Base-by-base conservation (phyloP, 2,113 vertebrate genomes). In the Montifringilla adamsi region DNA sequence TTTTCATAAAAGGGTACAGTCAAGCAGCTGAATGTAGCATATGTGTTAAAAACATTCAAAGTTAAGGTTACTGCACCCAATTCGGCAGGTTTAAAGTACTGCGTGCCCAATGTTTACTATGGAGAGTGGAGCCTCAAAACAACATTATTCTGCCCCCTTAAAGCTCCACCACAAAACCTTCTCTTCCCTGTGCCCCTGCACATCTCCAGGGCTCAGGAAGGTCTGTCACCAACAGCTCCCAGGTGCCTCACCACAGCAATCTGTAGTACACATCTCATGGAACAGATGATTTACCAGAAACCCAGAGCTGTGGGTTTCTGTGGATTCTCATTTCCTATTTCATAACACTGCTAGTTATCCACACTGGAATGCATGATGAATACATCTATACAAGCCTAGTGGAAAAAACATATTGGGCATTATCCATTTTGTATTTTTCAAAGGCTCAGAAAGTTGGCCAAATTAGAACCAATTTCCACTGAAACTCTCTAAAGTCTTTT, bases 321-420 rank as follows among this genome's bases (percentile, higher is more conserved):
- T 46, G 46, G 93, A 87, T 66, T 80, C 91, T 69, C 31, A 79
- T 91, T 91, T 95, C 89, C 66, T 88, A 43, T 80, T 93, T 95
- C n/a, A 50, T 84, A 82, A 76, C 50, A 27, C 37, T 11, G 6
- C 53, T 50, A 47, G 49, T 89, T 91, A 80, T 58, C 78, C 35
- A 1, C 31, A 6, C 52, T 67, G 80, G 80, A 90, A 93, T 84
- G 76, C 5, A 0, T 55, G 47, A 89, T 74, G 80, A 89, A 89
- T 84, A 58, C 27, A 84, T 90, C 55, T 31, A 46, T 74, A 84
- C 3, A 8, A 84, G 19, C 33, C 82, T 67, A 66, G 58, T 79
- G 78, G 89, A 89, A 96, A 96, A 94, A 93, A 85, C 49, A 66
- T 47, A 73, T 46, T 43, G 46, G 66, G 77, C 58, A 87, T 73